Percentiles rank a stretch among this genome's conserved stretches.
Conservation (phyloP, 2,797 vertebrate species). For the Rostrhamus sociabilis region DNA sequence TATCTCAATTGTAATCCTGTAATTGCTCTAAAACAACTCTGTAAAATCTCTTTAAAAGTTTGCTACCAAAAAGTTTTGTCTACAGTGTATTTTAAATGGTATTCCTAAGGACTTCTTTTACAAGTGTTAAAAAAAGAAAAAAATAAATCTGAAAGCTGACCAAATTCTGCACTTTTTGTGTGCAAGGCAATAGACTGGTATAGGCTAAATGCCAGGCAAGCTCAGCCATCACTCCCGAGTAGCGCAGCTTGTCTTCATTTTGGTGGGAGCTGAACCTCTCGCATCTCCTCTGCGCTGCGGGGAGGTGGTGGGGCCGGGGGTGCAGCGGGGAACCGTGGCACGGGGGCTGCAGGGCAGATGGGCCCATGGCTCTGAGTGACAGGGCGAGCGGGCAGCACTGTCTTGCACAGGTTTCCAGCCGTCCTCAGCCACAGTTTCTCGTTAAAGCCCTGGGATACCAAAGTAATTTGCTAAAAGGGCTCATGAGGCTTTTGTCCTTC, state of each 20-base stretch:
- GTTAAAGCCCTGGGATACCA: not conserved
- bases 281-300: not conserved
- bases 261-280: not conserved
- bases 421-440: not conserved
- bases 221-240: not conserved
- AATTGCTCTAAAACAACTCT: not conserved
- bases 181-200: not conserved
- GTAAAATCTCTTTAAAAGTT: not conserved
- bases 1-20: not conserved
- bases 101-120: not conserved
- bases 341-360: fast-evolving
- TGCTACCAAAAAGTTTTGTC: not conserved
- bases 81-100: not conserved
- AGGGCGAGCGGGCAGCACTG: not conserved
- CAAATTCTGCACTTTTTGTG: not conserved
- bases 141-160: not conserved
- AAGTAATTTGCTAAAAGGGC: not conserved
- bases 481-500: not conserved
- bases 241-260: not conserved
- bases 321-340: not conserved
- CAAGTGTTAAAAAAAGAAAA: not conserved
- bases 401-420: not conserved
- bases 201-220: not conserved
- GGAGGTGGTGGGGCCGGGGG: not conserved
- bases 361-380: not conserved